phyloP scores from a whole-genome alignment of 2,113 vertebrate genomes.

The Zapornia atra region DNA sequence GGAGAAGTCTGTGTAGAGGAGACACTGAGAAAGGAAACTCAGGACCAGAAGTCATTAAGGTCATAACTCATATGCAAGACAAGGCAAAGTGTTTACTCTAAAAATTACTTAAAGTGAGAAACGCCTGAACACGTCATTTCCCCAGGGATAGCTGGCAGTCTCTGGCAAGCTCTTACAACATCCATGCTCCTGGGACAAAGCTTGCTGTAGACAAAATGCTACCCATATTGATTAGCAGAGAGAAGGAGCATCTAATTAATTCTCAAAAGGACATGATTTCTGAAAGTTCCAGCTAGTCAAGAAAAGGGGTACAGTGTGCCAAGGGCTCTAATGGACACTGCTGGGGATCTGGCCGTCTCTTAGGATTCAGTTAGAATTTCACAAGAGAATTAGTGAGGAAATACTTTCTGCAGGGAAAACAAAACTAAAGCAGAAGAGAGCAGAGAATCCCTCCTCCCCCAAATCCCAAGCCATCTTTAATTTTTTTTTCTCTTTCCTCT shows the following conservation, averaged over 20 bases:
- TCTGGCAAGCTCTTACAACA: neutral
- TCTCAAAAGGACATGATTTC: neutral
- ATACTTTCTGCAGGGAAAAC: neutral
- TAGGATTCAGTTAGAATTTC: neutral
- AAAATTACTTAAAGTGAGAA: constrained; percentile 31
- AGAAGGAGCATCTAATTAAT: neutral
- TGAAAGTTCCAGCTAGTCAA: neutral
- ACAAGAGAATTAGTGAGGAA: neutral
- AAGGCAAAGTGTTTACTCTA: constrained; percentile 29
- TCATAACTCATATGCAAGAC: constrained; percentile 28
- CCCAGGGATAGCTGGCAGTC: neutral
- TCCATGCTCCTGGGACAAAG: neutral
- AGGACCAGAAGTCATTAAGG: constrained; percentile 15
- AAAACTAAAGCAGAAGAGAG: neutral
- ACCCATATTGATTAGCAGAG: neutral
- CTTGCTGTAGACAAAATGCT: neutral
- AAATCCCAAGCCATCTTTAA: neutral
- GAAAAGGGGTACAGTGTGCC: neutral
- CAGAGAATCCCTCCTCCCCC: neutral
- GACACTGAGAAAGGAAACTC: neutral
- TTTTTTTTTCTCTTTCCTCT: no score
- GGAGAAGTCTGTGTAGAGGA: neutral
- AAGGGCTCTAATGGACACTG: neutral
- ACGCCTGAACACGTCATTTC: neutral
- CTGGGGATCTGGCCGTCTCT: neutral